Base-by-base conservation (phyloP, 2,113 vertebrate genomes). In the Tyto alba region DNA sequence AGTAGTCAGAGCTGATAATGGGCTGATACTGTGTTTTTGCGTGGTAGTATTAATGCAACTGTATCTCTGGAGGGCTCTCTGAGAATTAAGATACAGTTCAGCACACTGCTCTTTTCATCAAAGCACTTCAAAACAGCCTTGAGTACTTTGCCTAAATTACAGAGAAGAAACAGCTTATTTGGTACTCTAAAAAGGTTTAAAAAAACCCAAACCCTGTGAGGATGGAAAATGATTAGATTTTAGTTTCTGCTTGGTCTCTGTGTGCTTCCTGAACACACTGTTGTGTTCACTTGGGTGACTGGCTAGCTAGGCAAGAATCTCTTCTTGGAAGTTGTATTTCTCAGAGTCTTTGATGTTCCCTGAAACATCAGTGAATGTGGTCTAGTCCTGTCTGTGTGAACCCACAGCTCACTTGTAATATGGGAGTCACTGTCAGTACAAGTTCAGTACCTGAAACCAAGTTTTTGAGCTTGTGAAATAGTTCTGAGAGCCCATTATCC, bases 181-280 rank as follows among this genome's bases (percentile, higher is more conserved):
- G 23, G 29, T 68, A 56, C 26, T 86, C 59, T 55, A 32, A 52
- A 76, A 60, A 43, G 32, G 11, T 71, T 91, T 59, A 15, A 43
- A 60, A 83, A 64, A 21, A 3, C 10, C 5, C 20, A 82, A 62
- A 23, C 5, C 3, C 8, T 60, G 7, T 0, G 0, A 76, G 25
- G 27, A 64, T 7, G 13, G 50, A 52, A 86, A 73, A 76, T 53
- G 3, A 87, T 40, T 60, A 62, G 16, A 40, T 85, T 88, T 81
- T 55, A 29, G 8, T 86, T 82, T 88, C 53, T 76, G 2, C 30
- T 84, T 77, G n/a, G 32, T 68, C n/a, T n/a, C 67, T 25, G 43
- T 75, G 26, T 76, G 50, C 41, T 87, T 77, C 16, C 26, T 89
- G 68, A 73, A 64, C 48, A 40, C 14, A 16, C 11, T 52, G 13